Evolutionary conservation across 2,888 invertebrate species (phyloP), one percentile per base, ranked within the genome.

Genomic region (Sinohyriopsis cumingii): DNA sequence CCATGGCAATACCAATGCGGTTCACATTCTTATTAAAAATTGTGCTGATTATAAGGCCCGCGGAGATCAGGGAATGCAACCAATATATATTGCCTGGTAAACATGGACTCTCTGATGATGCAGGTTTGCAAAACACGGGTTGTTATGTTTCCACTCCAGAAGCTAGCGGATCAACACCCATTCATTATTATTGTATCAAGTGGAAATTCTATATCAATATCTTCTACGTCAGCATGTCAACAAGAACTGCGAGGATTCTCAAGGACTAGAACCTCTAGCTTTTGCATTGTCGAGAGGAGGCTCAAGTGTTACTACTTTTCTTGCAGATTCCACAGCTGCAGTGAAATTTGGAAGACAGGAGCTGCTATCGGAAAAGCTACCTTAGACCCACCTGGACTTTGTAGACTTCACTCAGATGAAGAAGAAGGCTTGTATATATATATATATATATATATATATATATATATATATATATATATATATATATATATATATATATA

Each of bases 11-110:
- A 53, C 59, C 6, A n/a, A 55, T 22, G 68, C 53, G 12, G 68
- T 55, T 9, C 62, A 65, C 25, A 59, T 56, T 6, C 55, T 73
- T 3, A 33, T 71, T 24, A 59, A 63, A 18, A 18, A 53, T 12
- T 61, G 63, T 24, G 70, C 71, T 20, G 45, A 65, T 19, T 25
- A 66, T 18, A 33, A n/a, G 53, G 59, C 66, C 19, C 12, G 33
- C 6, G 68, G 62, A 18, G 68, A 63, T 12, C 65, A 68, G 55
- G 73, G 63, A 45, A 68, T 74, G 15, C 56, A 66, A 33, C 71
- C 71, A 18, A 61, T 71, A 45, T 69, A 71, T 57, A 7, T 68
- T 19, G 64, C 74, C 1, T 69, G 7, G 74, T 69, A 65, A 67
- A 71, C 59, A 69, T 67, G 18, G 53, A 63, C 33, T 20, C 5